Conservation (phyloP, 2,797 vertebrate species). For the Vultur gryphus region DNA sequence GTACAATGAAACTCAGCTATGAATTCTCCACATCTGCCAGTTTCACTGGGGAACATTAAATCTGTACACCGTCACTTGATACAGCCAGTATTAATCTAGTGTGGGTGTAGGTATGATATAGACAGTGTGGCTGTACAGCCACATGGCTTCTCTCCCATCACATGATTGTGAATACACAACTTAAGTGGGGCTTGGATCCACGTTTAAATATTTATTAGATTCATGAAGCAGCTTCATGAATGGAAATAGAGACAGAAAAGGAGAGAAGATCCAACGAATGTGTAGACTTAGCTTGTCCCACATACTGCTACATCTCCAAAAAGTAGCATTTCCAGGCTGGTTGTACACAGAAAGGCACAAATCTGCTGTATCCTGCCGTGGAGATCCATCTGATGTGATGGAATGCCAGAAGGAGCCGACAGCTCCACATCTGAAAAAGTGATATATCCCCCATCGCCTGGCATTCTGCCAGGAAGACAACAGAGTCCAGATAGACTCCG, state of each 20-base stretch:
- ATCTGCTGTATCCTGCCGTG: neutral
- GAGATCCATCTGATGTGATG: neutral
- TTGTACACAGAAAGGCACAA: neutral
- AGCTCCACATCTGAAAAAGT: neutral
- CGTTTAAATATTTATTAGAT: neutral
- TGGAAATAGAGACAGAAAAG: neutral
- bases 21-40: neutral
- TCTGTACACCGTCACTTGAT: neutral
- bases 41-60: neutral
- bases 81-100: neutral
- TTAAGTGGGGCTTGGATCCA: neutral
- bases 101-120: neutral
- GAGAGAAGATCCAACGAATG: neutral
- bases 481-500: neutral
- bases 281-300: neutral
- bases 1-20: neutral
- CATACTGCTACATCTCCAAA: neutral
- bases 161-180: neutral
- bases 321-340: neutral
- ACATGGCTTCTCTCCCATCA: neutral
- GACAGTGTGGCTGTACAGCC: neutral
- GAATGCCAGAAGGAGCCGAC: neutral
- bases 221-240: neutral
- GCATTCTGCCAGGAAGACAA: neutral
- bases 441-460: neutral